These are phyloP conservation scores for Rhodophaea formosa DNA, from an alignment of 2,888 invertebrate species.

Conservation along the genomic window DNA sequence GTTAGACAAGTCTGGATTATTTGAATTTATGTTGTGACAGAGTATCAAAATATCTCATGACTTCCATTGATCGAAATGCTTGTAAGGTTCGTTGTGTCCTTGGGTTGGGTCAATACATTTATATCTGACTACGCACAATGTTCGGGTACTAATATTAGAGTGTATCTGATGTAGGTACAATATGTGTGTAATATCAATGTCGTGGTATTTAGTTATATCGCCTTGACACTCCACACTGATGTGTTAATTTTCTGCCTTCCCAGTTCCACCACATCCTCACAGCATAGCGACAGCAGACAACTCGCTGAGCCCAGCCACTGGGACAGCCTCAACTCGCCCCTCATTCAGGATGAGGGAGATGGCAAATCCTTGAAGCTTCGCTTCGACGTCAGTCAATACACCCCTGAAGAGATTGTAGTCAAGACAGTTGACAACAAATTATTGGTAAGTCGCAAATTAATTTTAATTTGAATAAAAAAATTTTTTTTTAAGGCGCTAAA, in stretches of 20 bases:
- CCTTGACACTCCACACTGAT: background rate
- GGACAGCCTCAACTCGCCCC: constrained; percentile 95
- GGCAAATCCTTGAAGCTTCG: constrained; percentile 96
- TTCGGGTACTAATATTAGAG: background rate
- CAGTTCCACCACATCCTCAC: constrained; percentile 85
- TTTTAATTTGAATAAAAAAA: background rate
- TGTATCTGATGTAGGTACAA: background rate
- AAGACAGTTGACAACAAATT: constrained; percentile 99
- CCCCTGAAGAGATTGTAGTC: constrained; percentile 98
- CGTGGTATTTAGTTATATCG: background rate
- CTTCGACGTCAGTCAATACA: constrained; percentile 98
- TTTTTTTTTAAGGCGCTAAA: too few relatives aligned
- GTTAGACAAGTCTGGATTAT: background rate
- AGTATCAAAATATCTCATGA: background rate
- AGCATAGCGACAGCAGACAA: constrained; percentile 83
- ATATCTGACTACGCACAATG: background rate
- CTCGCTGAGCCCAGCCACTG: constrained; percentile 85
- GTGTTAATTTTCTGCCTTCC: constrained; percentile 31
- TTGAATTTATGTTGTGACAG: background rate
- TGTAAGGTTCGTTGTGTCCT: background rate
- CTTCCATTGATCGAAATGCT: constrained; percentile 3
- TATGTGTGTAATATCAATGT: background rate
- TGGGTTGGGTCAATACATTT: background rate
- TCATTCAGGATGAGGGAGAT: constrained; percentile 96
- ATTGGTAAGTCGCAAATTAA: constrained; percentile 86